Evolutionary conservation across 2,797 vertebrate species (phyloP), one percentile per base, ranked within the genome.

Genomic region (Coccyzus lansbergi): DNA sequence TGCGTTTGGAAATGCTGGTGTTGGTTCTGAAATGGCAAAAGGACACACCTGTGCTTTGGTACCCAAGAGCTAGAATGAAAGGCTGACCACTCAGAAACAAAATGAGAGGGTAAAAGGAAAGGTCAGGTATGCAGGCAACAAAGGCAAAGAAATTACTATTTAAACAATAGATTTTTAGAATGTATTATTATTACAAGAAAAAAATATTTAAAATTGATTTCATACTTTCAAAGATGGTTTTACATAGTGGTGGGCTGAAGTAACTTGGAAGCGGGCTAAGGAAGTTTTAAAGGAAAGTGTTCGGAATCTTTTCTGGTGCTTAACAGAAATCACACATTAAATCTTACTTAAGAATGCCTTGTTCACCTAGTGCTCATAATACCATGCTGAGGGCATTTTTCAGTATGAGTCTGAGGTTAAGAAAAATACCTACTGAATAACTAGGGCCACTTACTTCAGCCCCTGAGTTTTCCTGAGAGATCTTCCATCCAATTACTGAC

Each of bases 401-500:
- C 86, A 94, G 72, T 86, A 94, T 63, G 82, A 89, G 67, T 80
- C 83, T 95, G 89, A 94, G 93, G 93, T 95, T 95, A 93, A 83
- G 74, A 86, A 93, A 95, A 93, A 85, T 74, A 95, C 79, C 94
- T 88, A 56, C 58, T 76, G 92, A 95, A 94, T 93, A 95, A 92
- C 86, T 90, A 92, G 78, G 59, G 84, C 93, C 88, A 76, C 91
- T 96, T 94, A 80, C 87, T 94, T 90, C 87, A 91, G 93, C 78
- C 80, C 94, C 90, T 44, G 85, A 55, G 63, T 94, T 97, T 93
- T 93, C 95, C 95, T 96, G 75, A 56, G 97, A 97, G 95, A 83
- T 96, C 92, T 95, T 82, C 94, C 79, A 60, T 92, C 92, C 94
- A 96, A 94, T 97, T 96, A 97, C 93, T 94, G 93, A 88, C 96